Base-by-base conservation (phyloP, 2,888 invertebrate species). In the Steinernema scapterisci region DNA sequence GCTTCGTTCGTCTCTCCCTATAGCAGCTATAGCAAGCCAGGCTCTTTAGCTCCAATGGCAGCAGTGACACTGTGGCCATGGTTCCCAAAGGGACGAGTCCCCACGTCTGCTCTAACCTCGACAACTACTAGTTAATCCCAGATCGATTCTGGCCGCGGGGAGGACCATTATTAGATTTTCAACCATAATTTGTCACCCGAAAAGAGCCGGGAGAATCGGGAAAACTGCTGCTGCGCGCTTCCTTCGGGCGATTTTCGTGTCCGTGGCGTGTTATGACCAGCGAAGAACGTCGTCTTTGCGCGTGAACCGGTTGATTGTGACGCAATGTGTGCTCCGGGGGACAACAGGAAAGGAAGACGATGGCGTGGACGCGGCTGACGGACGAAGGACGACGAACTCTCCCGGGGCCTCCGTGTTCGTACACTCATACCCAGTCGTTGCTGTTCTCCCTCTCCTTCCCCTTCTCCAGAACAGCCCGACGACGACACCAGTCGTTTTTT, bases 291-390 rank as follows among this genome's bases (percentile, higher is more conserved):
- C n/a, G 19, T 48, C 16, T 16, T 16, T n/a, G 7, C 5, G 19
- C 48, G 48, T 63, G n/a, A 63, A 63, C 63, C 63, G 63, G 63
- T 63, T 63, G 63, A 63, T 63, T 63, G 38, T 38, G 63, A 63
- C 63, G 63, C 63, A 63, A 25, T n/a, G 25, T 27, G 25, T 21
- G 23, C 52, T 52, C 23, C 63, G 31, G 7, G 25, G 19, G 19
- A 27, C 31, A 16, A 63, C 63, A 63, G 31, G 25, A 63, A 31
- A 63, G 31, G 63, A 63, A 25, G 63, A 19, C n/a, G 21, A 54
- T 25, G 21, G 25, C 23, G 54, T 6, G 54, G 23, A 21, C 11
- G 23, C 54, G 25, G 21, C 54, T 7, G 45, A 16, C 45, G 45
- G 16, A 44, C 7, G 45, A 54, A 54, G 54, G 54, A 54, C 54